Evolutionary conservation across 2,888 invertebrate species (phyloP).

Genomic region (Zelleria hepariella): DNA sequence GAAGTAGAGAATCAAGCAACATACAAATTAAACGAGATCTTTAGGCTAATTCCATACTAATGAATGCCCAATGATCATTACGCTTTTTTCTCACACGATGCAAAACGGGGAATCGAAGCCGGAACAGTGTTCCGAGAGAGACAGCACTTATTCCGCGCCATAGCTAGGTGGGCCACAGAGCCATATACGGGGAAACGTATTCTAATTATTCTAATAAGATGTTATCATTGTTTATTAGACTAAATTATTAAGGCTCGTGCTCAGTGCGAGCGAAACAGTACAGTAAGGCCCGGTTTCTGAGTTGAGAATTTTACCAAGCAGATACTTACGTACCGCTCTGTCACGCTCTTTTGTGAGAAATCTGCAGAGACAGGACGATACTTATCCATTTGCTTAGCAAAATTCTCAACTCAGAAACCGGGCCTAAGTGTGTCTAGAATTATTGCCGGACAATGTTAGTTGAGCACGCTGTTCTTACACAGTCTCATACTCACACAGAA

Average conservation of each 20-base stretch:
- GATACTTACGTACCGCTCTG: no score
- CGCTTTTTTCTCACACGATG: not conserved
- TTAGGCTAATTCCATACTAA: not conserved
- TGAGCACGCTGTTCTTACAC: no score
- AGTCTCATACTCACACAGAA: no score
- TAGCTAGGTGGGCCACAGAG: slow-evolving; percentile 27
- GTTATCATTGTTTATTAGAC: slow-evolving; percentile 7
- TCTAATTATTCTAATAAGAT: slow-evolving; percentile 11
- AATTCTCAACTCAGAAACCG: no score
- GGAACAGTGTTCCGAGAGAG: not conserved
- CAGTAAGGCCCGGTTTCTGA: no score
- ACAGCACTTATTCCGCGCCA: slow-evolving; percentile 28
- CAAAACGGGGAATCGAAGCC: slow-evolving; percentile 2
- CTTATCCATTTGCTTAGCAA: no score
- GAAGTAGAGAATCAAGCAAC: not conserved
- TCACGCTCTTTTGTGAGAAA: no score
- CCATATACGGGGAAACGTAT: slow-evolving; percentile 5
- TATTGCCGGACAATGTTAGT: no score
- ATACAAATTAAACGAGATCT: not conserved
- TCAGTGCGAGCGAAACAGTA: not conserved
- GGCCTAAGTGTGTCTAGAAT: no score
- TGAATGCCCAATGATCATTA: slow-evolving; percentile 2
- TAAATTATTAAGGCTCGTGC: not conserved
- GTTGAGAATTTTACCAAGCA: not conserved
- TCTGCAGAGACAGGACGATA: no score